Evolutionary conservation across 1,140 invertebrate species (phyloP), one percentile per base, ranked within the genome.

Genomic region (Alviniconcha marisindica): DNA sequence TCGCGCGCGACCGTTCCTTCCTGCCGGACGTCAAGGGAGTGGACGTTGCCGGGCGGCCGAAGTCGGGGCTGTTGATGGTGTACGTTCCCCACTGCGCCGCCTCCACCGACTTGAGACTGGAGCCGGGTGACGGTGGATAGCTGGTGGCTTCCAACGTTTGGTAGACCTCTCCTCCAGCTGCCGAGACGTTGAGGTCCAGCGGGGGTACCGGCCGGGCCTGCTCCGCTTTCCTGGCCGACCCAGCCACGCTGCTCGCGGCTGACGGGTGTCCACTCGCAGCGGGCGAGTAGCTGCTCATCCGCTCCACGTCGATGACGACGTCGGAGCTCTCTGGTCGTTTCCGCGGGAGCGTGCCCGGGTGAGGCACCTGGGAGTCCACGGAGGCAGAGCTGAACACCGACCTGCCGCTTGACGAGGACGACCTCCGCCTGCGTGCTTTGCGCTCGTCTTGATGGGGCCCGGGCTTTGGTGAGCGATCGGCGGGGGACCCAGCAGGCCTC

Each of bases 81-180:
- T n/a, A n/a, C n/a, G n/a, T n/a, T 74, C 36, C 40, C 36, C 71
- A 44, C 24, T 40, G 71, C 28, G 71, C 36, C 38, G 71, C 71
- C 0, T 44, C 40, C 5, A 44, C 71, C n/a, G 71, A 74, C n/a
- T 33, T 74, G 40, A 74, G 21, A 21, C 28, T 74, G 21, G 71
- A 74, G 12, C 36, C 71, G 42, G 71, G 71, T 2, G 71, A 36
- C 21, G 71, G 71, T n/a, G 71, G 71, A 21, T 74, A 74, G n/a
- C 71, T 42, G 36, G 24, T 4, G 10, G 38, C 36, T n/a, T 74
- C 38, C 36, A 74, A 15, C 7, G 4, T 42, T 7, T 40, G 36
- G 38, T 42, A 42, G n/a, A n/a, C n/a, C 14, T 44, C 42, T 7
- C 21, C 71, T 21, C 71, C 71, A 18, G 71, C 24, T 15, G 15